Percentiles rank a stretch among this genome's conserved stretches.
phyloP scores from a whole-genome alignment of 2,797 vertebrate genomes.

The Sebastes cheni region DNA sequence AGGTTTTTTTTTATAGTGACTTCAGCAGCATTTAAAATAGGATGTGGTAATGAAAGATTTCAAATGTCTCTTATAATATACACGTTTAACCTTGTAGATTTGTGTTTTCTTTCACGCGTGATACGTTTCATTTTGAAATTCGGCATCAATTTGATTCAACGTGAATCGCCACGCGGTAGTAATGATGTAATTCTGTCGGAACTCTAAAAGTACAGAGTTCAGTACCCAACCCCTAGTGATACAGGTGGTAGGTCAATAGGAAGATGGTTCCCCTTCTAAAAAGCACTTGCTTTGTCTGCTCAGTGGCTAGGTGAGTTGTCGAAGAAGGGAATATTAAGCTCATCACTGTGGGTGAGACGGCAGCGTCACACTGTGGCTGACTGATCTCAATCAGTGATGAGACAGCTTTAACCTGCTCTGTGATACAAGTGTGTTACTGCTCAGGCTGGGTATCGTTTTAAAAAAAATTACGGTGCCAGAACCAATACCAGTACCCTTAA shows the following conservation, averaged over 20 bases:
- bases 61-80: too few species aligned
- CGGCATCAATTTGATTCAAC: too few species aligned
- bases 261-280: constrained; percentile 78
- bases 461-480: too few species aligned
- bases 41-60: too few species aligned
- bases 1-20: too few species aligned
- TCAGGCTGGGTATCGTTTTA: not conserved
- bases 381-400: constrained; percentile 82
- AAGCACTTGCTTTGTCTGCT: constrained; percentile 85
- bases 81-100: too few species aligned
- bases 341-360: constrained; percentile 85
- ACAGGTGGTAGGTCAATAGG: not conserved
- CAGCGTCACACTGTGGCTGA: constrained; percentile 74
- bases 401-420: constrained; percentile 53
- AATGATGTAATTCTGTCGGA: too few species aligned
- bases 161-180: too few species aligned
- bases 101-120: too few species aligned
- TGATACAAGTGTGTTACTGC: not conserved
- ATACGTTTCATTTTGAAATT: not conserved
- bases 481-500: too few species aligned
- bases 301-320: constrained; percentile 86
- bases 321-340: constrained; percentile 81
- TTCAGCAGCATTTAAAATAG: too few species aligned
- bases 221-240: not conserved
- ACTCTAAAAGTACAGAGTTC: not conserved